Evolutionary conservation across 1,140 invertebrate species (phyloP).

Genomic region (Hycleus cichorii): DNA sequence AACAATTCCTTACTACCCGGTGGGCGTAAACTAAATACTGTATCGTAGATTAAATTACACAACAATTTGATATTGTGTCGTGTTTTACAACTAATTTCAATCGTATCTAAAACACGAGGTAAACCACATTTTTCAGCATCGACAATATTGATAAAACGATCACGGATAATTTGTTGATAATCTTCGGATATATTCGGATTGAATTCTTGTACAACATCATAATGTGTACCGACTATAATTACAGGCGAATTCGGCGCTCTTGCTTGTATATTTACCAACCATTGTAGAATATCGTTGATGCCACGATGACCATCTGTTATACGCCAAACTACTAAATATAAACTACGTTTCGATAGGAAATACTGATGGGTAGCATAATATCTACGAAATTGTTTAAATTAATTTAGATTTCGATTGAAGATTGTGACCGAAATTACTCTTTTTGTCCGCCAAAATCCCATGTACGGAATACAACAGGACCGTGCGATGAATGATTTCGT

Average conservation of each 20-base stretch:
- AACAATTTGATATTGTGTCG: conserved; percentile 86
- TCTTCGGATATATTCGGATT: conserved; percentile 71
- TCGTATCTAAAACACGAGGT: conserved; percentile 85
- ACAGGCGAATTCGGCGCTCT: conserved; percentile 90
- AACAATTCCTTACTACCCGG: conserved; percentile 84
- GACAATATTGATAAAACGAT: conserved; percentile 84
- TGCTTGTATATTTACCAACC: conserved; percentile 93
- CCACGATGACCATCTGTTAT: conserved; percentile 89
- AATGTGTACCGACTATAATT: conserved; percentile 91
- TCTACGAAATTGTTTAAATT: conserved; percentile 32
- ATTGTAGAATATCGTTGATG: conserved; percentile 83
- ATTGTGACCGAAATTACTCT: conserved; percentile 50
- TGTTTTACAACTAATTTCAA: conserved; percentile 83
- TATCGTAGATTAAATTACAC: conserved; percentile 89
- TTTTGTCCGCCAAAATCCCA: conserved; percentile 99
- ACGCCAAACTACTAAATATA: conserved; percentile 94
- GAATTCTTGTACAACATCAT: conserved; percentile 75
- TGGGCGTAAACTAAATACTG: conserved; percentile 83
- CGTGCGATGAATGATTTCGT: conserved; percentile 57
- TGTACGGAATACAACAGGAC: conserved; percentile 91
- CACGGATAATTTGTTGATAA: conserved; percentile 81
- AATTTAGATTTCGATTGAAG: neutral
- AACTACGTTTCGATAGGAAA: conserved; percentile 89
- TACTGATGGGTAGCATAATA: conserved; percentile 98
- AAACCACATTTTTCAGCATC: conserved; percentile 95